Percentiles rank a stretch among this genome's conserved stretches.
Evolutionary conservation across 1,140 invertebrate species (phyloP).

Genomic region (Holcopasites calliopsidis): DNA sequence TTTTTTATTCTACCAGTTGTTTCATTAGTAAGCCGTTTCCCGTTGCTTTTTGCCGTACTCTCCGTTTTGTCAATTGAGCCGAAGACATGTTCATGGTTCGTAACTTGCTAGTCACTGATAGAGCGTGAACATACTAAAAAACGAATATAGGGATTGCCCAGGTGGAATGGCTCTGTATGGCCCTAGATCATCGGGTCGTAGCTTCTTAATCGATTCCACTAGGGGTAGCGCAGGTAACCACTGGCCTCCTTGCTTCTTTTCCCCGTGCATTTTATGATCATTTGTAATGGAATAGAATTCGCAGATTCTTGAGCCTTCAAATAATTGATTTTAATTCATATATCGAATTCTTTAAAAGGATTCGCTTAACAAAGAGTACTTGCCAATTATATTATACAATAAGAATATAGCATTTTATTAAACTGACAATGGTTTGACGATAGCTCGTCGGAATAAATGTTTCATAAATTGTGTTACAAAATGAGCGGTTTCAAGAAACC

Average conservation of each 20-base stretch:
- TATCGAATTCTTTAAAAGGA: too few species aligned
- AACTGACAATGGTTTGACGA: too few species aligned
- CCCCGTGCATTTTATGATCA: not conserved
- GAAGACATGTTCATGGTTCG: slow-evolving; percentile 4
- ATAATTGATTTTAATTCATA: slow-evolving; percentile 3
- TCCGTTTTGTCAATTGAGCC: slow-evolving; percentile 27
- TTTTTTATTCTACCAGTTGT: not conserved
- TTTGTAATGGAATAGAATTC: not conserved
- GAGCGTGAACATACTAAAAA: slow-evolving; percentile 15
- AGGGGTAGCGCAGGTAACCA: not conserved
- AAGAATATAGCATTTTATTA: too few species aligned
- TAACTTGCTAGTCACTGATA: slow-evolving; percentile 25
- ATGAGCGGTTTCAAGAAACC: not conserved
- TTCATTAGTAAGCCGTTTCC: not conserved
- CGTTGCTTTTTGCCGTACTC: not conserved
- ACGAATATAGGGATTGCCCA: not conserved
- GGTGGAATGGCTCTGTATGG: not conserved
- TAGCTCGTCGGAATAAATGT: too few species aligned
- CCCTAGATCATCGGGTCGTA: not conserved
- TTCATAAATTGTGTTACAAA: not conserved
- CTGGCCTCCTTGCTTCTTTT: not conserved
- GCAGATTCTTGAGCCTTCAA: too few species aligned
- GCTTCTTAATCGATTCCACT: not conserved
- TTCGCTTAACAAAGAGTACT: too few species aligned
- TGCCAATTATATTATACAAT: too few species aligned